These are phyloP conservation scores for Acanthurus tractus DNA, from an alignment of 2,797 vertebrate species.

Conservation along the genomic window DNA sequence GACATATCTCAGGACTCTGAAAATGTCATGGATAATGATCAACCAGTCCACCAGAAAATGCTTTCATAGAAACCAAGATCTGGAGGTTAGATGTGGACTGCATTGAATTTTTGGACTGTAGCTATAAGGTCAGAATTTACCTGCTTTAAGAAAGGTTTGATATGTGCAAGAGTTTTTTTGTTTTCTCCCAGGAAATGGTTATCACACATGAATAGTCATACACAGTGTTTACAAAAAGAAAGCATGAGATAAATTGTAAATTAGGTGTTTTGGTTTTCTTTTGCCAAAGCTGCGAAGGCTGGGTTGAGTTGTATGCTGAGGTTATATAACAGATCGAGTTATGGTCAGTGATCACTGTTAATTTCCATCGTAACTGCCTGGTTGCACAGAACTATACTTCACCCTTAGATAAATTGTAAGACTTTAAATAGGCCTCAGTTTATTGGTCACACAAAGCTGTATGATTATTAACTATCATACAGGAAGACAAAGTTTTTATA, in stretches of 20 bases:
- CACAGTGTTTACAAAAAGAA: slow-evolving; percentile 14
- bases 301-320: slow-evolving; percentile 29
- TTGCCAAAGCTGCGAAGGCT: slow-evolving; percentile 32
- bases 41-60: slow-evolving; percentile 74
- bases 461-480: slow-evolving; percentile 20
- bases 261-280: slow-evolving; percentile 24
- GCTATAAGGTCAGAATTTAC: slow-evolving; percentile 64
- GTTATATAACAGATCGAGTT: slow-evolving; percentile 43
- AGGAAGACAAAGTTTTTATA: background rate
- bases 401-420: slow-evolving; percentile 39
- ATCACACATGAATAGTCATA: slow-evolving; percentile 18
- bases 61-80: slow-evolving; percentile 69
- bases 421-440: slow-evolving; percentile 21
- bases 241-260: slow-evolving; percentile 22
- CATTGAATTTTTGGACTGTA: slow-evolving; percentile 50
- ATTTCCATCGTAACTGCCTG: slow-evolving; percentile 66
- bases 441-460: slow-evolving; percentile 26
- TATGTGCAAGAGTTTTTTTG: slow-evolving; percentile 25
- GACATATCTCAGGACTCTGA: slow-evolving; percentile 78
- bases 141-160: slow-evolving; percentile 39
- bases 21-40: slow-evolving; percentile 84
- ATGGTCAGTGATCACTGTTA: slow-evolving; percentile 65
- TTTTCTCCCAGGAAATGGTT: slow-evolving; percentile 23
- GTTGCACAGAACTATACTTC: slow-evolving; percentile 45
- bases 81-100: slow-evolving; percentile 46